Base-by-base conservation (phyloP, 2,888 invertebrate genomes). In the Neuroscelio doddi region DNA sequence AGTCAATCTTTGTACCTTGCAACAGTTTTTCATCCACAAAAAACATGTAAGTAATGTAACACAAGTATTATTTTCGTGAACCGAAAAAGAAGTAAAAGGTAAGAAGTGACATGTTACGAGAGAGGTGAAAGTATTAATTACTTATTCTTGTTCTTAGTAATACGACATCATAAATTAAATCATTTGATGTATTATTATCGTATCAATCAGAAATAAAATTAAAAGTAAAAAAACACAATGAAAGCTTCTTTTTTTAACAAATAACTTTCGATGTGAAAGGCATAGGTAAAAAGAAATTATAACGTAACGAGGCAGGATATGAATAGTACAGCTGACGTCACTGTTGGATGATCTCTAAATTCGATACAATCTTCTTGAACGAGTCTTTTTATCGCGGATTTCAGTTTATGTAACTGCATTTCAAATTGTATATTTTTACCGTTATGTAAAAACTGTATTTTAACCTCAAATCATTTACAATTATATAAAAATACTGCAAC, bases 351-450 rank as follows among this genome's bases (percentile, higher is more conserved):
- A 67, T 63, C 63, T 59, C 47, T 27, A 59, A 63, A 63, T 63
- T 64, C 59, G 63, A 67, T 67, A 66, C 21, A n/a, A 46, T 57
- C 66, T 62, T 66, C 62, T 66, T 57, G 53, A 50, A 36, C 52
- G 56, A 57, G 26, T 47, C 51, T 63, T 58, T 67, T 63, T 59
- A 56, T 67, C 56, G 47, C 10, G 21, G 27, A 42, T 52, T 53
- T n/a, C 62, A 57, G 67, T 67, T 67, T 67, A 63, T 58, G 52
- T 59, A 59, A 67, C 63, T 62, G 55, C 53, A 39, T 41, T 46
- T 45, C 38, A 12, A 47, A 53, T 47, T 36, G 36, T 36, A 7
- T 14, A 14, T 10, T 36, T 36, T 41, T 64, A 39, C 67, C 67
- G 63, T 67, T 67, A 67, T 56, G 47, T 30, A 62, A 41, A 58